Percentiles rank a stretch among this genome's conserved stretches.
phyloP scores from a whole-genome alignment of 2,113 vertebrate genomes.

The Pteruthius melanotis region DNA sequence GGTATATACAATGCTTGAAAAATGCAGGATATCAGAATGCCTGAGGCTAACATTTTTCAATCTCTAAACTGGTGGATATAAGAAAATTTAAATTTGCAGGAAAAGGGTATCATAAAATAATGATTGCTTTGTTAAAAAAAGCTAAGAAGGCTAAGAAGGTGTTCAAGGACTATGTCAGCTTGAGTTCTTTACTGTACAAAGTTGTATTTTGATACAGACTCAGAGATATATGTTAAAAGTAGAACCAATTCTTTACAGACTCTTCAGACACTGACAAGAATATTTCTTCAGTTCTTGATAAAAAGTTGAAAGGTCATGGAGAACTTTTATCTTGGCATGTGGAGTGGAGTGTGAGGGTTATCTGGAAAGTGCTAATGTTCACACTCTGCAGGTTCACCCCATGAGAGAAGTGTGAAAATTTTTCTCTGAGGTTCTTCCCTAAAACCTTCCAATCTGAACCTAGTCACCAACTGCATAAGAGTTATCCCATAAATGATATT shows the following conservation, averaged over 20 bases:
- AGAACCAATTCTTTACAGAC: background rate
- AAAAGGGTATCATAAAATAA: background rate
- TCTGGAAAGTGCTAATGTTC: background rate
- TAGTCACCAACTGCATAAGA: background rate
- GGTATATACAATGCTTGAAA: constrained; percentile 24
- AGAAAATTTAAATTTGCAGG: background rate
- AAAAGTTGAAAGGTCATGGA: background rate
- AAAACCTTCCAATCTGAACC: background rate
- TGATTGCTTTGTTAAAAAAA: background rate
- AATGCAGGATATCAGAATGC: constrained; percentile 25
- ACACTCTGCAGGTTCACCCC: background rate
- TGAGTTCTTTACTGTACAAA: background rate
- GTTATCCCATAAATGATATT: background rate
- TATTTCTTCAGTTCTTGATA: background rate
- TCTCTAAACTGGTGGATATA: background rate
- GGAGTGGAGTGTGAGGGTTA: background rate
- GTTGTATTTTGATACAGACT: background rate
- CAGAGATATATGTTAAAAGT: background rate
- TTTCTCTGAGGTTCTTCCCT: background rate
- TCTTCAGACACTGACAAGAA: background rate
- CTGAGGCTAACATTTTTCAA: constrained; percentile 32
- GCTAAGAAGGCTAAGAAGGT: background rate
- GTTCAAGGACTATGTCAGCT: background rate
- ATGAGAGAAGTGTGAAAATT: background rate
- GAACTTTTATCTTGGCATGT: background rate